Evolutionary conservation across 2,888 invertebrate species (phyloP), one percentile per base, ranked within the genome.

Genomic region (Dolichomitus sp.): DNA sequence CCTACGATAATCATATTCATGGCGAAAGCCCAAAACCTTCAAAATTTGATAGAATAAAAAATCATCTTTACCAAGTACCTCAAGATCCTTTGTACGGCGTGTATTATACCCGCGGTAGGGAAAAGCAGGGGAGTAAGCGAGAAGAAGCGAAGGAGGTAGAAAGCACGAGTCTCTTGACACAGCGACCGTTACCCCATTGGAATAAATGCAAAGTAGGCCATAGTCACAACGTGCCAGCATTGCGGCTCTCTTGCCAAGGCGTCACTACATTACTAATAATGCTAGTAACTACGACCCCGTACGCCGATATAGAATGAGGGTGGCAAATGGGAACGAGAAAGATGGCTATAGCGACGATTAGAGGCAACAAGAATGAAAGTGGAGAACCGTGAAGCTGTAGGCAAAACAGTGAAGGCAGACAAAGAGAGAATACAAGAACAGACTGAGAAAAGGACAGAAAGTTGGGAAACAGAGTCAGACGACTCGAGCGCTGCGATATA

Each of bases 141-240:
- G 68, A 76, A 65, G 63, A 68, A 63, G n/a, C 7, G 40, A 80
- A 78, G 73, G 74, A 78, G 70, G 68, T 48, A 48, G 50, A 37
- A 54, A 17, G 73, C 76, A 37, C 17, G 73, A 83, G 83, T 84
- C 84, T 83, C 86, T 79, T 81, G 86, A 85, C 84, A 84, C 76
- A 14, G n/a, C 7, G 84, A 86, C 86, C 84, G 89, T 90, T 88
- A 90, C 88, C 85, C 86, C 85, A 90, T 90, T 90, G 87, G 85
- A 90, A 89, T 91, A 90, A 91, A 91, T 91, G 91, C 86, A 91
- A 90, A 91, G 85, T 85, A 87, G 87, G 80, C 52, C 30, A 59
- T 59, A 52, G 40, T 66, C 17, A n/a, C 33, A 40, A 42, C 27
- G 74, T 74, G 63, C 33, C 12, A 23, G 63, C 12, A 45, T 63